Conservation (phyloP, 2,113 vertebrate species). For the Strix uralensis region DNA sequence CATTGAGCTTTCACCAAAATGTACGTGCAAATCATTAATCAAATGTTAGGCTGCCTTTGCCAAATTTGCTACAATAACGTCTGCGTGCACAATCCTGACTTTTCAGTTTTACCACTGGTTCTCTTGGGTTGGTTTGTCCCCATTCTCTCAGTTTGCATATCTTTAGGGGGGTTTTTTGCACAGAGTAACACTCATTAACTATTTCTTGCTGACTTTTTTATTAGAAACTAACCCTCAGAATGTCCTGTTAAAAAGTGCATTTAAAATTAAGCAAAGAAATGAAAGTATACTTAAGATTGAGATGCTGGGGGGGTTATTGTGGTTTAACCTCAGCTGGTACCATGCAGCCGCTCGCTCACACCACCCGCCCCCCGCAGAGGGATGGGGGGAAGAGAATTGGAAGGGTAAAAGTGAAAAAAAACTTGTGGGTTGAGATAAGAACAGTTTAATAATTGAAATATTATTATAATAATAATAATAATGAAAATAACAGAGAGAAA, state of each 20-base stretch:
- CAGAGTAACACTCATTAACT: background rate
- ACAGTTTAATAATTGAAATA: background rate
- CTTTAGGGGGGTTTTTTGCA: background rate
- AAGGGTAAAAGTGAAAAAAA: background rate
- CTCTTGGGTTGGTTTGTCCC: background rate
- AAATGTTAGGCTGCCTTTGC: background rate
- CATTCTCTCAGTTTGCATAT: background rate
- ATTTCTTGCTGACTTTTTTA: background rate
- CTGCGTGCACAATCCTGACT: accelerated
- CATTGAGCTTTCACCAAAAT: background rate
- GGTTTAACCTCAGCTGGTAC: background rate
- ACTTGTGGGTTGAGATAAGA: background rate
- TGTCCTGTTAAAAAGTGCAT: background rate
- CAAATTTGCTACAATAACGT: background rate
- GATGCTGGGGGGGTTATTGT: background rate
- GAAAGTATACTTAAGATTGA: background rate
- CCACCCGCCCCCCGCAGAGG: too few relatives aligned
- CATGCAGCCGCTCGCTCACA: background rate
- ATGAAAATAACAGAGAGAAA: too few relatives aligned
- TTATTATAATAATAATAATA: too few relatives aligned
- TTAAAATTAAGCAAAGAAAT: background rate
- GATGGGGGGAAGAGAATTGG: background rate
- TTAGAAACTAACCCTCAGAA: background rate
- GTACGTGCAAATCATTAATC: background rate
- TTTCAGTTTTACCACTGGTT: background rate